Base-by-base conservation (phyloP, 53 echinoderm and acorn worm genomes). In the Patiria pectinifera region DNA sequence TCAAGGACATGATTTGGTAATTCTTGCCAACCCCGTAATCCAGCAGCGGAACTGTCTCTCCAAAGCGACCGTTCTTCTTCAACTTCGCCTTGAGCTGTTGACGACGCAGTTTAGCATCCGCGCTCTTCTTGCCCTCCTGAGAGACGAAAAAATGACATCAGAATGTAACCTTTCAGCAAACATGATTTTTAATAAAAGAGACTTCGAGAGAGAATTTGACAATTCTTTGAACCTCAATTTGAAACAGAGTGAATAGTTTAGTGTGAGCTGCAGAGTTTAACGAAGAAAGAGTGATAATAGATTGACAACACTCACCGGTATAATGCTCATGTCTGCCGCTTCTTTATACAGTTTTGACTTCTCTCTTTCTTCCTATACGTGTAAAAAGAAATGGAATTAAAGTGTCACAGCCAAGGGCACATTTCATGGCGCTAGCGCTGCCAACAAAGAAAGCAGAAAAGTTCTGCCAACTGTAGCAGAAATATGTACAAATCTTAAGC, bases 301-400 rank as follows among this genome's bases (percentile, higher is more conserved):
- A 82, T 22, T 11, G 7, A 5, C 35, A 35, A 2, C 15, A 92
- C 94, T 84, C 92, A 97, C 97, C 76, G 97, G 97, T 35, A 97
- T 97, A 26, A 97, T 95, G 35, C 97, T 97, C 97, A 97, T 97
- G 26, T 97, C 97, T 9, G 96, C 93, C 5, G 97, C 97, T 15
- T 97, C 96, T 44, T 96, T 96, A 79, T 96, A 97, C 69, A 96
- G 46, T 14, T 94, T 91, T 6, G 94, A 92, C 13, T 96, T 94
- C 92, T 97, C 97, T 46, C 97, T 90, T 60, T 97, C 97, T 58
- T 96, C 96, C 97, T 97, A 77, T n/a, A 85, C 76, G 71, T 18
- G 26, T 58, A 25, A 62, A 84, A 35, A 35, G 8, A 25, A 2
- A 69, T 84, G 16, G 18, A 25, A 66, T 35, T 35, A 83, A n/a